phyloP scores from a whole-genome alignment of 2,113 vertebrate genomes.

The Limanda limanda region DNA sequence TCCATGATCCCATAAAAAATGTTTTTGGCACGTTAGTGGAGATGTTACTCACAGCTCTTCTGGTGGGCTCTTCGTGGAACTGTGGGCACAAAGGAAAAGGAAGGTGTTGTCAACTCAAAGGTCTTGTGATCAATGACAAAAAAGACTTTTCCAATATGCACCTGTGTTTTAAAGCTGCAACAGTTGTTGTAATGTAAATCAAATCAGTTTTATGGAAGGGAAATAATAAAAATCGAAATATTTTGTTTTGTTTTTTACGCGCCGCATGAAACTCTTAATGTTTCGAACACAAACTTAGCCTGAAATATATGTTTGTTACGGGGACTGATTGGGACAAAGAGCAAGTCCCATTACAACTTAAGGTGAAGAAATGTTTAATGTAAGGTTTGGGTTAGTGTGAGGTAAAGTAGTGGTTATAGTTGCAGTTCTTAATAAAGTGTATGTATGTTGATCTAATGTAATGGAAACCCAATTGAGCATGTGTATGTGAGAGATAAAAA shows the following conservation, averaged over 20 bases:
- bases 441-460: too few species aligned
- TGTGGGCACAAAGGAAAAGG: background rate
- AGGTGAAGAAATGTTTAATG: background rate
- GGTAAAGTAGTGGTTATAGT: too few species aligned
- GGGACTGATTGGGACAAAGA: background rate
- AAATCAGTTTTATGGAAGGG: background rate
- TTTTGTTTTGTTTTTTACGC: background rate
- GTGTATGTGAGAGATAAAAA: background rate
- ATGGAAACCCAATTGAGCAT: background rate
- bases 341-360: background rate
- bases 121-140: background rate
- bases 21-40: conserved; percentile 41
- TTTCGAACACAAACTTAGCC: too few species aligned
- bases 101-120: background rate
- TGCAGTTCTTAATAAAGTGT: too few species aligned
- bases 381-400: background rate
- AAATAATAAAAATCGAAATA: background rate
- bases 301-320: background rate
- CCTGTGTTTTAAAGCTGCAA: background rate
- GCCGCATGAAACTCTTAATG: background rate
- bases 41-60: background rate
- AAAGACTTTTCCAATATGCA: background rate
- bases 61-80: background rate
- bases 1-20: conserved; percentile 70
- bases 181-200: too few species aligned